phyloP scores from a whole-genome alignment of 1,140 invertebrate genomes.

The Eufriesea mexicana region DNA sequence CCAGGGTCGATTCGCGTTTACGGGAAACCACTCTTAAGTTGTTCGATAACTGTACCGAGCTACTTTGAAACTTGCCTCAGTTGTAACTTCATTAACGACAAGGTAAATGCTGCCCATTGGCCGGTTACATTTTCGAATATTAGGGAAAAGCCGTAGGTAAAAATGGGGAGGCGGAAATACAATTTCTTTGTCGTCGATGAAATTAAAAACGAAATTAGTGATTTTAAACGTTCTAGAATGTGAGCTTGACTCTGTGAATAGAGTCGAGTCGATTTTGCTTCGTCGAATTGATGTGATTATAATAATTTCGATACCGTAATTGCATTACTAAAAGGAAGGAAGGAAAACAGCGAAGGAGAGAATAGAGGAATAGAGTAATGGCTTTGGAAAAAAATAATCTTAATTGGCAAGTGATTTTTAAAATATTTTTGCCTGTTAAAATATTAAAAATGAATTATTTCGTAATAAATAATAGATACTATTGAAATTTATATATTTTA shows the following conservation, averaged over 20 bases:
- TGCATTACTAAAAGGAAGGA: neutral
- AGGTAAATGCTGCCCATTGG: conserved; percentile 35
- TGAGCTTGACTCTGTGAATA: neutral
- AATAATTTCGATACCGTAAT: neutral
- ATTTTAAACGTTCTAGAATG: no score
- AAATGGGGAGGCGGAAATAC: neutral
- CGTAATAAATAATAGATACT: no score
- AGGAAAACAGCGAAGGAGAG: neutral
- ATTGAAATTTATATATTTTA: no score
- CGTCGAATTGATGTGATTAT: neutral
- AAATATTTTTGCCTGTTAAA: neutral
- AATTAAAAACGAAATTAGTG: conserved; percentile 1
- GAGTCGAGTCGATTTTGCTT: neutral
- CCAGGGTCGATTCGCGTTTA: conserved; percentile 46
- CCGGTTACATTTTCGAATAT: conserved; percentile 27
- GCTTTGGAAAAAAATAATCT: neutral
- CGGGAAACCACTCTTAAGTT: conserved; percentile 43
- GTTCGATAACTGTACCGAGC: conserved; percentile 45
- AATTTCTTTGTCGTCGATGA: neutral
- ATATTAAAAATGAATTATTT: no score
- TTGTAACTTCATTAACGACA: conserved; percentile 48
- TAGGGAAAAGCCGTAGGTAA: neutral
- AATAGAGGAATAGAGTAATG: neutral
- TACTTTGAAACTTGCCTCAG: conserved; percentile 39
- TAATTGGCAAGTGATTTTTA: neutral